Evolutionary conservation across 2,888 invertebrate genomes (phyloP).

Genomic region (Pinctada fucata): DNA sequence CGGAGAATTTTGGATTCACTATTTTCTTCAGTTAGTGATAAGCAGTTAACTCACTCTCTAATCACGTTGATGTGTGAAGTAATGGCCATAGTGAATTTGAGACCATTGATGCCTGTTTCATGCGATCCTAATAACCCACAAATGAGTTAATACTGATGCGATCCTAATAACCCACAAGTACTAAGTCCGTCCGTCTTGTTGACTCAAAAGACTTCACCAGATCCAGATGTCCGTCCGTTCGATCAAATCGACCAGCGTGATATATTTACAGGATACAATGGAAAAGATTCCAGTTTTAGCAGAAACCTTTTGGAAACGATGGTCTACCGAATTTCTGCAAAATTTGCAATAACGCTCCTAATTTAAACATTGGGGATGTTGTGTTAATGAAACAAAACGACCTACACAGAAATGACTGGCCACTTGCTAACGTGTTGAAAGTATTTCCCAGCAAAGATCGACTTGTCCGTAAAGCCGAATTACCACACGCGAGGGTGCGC

Average conservation of each 20-base stretch:
- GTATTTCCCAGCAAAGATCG: conserved; percentile 25
- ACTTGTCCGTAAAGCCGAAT: conserved; percentile 13
- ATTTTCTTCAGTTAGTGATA: neutral
- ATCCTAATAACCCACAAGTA: conserved; percentile 22
- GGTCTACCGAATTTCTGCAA: conserved; percentile 33
- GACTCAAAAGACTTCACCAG: conserved; percentile 13
- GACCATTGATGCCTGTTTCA: neutral
- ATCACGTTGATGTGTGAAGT: conserved; percentile 13
- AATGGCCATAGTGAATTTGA: neutral
- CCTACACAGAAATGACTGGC: conserved; percentile 33
- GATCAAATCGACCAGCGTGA: neutral
- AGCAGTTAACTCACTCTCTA: neutral
- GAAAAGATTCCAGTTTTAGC: conserved; percentile 15
- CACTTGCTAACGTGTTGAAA: conserved; percentile 27
- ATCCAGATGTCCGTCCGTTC: neutral
- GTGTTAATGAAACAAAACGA: conserved; percentile 31
- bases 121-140: conserved; percentile 18
- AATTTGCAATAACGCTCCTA: conserved; percentile 24
- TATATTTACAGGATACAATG: neutral
- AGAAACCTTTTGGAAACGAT: conserved; percentile 38
- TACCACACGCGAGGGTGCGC: no score
- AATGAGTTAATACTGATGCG: neutral
- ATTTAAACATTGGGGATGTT: conserved; percentile 32
- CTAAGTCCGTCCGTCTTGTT: conserved; percentile 22
- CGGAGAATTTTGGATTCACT: conserved; percentile 37